A percentile compares a stretch with the other conserved stretches of the same genome.
Evolutionary conservation across 1,140 invertebrate species (phyloP).

Genomic region (Yoshiicerus persimilis): DNA sequence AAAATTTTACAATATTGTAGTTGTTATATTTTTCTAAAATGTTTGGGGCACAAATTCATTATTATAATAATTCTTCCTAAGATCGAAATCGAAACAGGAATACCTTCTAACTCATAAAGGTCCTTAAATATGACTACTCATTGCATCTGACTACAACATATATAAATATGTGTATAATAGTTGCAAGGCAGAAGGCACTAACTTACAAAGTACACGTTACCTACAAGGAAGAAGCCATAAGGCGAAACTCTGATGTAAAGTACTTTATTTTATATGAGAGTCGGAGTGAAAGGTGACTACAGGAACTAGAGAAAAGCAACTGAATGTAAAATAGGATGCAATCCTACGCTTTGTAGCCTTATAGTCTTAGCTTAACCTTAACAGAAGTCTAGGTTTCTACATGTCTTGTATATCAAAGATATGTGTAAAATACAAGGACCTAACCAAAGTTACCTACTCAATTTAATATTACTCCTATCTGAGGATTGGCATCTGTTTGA

Average conservation of each 20-base stretch:
- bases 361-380: not conserved
- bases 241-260: not conserved
- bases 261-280: not conserved
- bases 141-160: no score
- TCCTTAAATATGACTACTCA: no score
- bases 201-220: not conserved
- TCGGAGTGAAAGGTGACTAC: not conserved
- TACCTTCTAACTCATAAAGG: no score
- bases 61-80: no score
- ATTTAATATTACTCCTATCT: not conserved
- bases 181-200: no score
- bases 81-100: no score
- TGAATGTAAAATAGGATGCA: conserved; percentile 11
- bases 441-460: not conserved
- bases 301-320: not conserved
- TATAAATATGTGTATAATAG: no score
- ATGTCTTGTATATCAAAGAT: not conserved
- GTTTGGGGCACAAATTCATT: no score
- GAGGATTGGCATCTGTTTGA: not conserved
- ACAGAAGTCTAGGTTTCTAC: not conserved
- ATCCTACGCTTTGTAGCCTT: not conserved
- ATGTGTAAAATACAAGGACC: not conserved
- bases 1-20: no score
- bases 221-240: not conserved
- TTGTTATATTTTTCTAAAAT: no score